Conservation (phyloP, 2,113 vertebrate species). For the Myanophis thanlyinensis region DNA sequence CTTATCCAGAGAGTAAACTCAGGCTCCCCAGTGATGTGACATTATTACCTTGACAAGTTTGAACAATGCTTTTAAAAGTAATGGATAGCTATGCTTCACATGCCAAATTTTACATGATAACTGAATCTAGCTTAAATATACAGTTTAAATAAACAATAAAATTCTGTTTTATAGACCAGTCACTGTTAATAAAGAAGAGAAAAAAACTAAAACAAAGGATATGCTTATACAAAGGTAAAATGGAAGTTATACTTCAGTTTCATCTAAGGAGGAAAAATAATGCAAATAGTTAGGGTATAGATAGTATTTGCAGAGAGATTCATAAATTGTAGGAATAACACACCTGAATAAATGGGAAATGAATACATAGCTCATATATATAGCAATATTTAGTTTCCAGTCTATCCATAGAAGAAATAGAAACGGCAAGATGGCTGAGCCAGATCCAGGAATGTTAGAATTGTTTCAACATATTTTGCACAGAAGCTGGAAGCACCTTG, state of each 20-base stretch:
- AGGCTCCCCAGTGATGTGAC: not conserved
- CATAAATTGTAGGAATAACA: not conserved
- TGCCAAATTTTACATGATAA: not conserved
- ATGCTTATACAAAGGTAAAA: not conserved
- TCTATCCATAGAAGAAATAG: not conserved
- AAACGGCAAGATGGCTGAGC: not conserved
- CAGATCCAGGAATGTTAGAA: not conserved
- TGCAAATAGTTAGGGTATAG: not conserved
- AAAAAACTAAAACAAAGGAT: not conserved
- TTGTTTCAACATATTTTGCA: not conserved
- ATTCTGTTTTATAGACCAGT: not conserved
- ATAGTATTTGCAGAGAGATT: not conserved
- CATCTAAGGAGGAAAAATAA: not conserved
- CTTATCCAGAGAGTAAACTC: not conserved
- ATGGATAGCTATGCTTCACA: not conserved
- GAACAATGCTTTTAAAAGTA: not conserved
- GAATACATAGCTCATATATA: not conserved
- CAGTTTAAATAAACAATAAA: no score
- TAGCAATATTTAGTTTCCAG: not conserved
- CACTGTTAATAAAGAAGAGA: not conserved
- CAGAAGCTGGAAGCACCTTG: not conserved
- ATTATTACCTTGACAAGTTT: not conserved
- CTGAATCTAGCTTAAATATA: not conserved
- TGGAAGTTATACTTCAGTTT: not conserved
- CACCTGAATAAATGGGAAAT: not conserved